A percentile compares a stretch with the other conserved stretches of the same genome.
Evolutionary conservation across 2,888 invertebrate genomes (phyloP).

Genomic region (Diploptera punctata): DNA sequence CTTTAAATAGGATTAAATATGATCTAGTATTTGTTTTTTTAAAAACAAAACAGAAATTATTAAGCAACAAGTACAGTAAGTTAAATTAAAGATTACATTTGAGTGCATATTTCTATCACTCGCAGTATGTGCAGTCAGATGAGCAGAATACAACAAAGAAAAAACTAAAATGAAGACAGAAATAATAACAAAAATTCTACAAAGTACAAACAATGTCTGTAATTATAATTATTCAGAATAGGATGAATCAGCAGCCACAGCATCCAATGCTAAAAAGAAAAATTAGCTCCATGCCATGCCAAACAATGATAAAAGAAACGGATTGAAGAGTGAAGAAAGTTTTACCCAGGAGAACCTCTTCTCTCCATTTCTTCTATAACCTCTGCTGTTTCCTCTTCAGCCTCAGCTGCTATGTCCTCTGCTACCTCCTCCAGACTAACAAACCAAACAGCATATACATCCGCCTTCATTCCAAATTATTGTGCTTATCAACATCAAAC

Average conservation of each 20-base stretch:
- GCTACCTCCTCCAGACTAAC: constrained; percentile 29
- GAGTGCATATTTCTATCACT: too few species aligned
- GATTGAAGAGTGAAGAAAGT: background rate
- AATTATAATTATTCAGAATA: too few species aligned
- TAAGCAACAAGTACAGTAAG: too few species aligned
- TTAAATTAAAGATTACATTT: too few species aligned
- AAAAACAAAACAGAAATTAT: too few species aligned
- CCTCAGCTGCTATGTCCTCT: constrained; percentile 20
- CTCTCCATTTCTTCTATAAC: constrained; percentile 14
- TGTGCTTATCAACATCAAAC: background rate
- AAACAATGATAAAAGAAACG: background rate
- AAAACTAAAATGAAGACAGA: too few species aligned
- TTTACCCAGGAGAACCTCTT: constrained; percentile 25
- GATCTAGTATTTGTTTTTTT: too few species aligned
- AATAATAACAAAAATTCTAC: too few species aligned
- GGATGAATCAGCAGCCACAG: background rate
- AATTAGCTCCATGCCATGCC: constrained; percentile 1
- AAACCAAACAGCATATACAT: background rate
- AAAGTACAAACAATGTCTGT: too few species aligned
- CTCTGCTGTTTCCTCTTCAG: background rate
- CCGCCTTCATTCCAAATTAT: background rate
- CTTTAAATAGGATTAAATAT: too few species aligned
- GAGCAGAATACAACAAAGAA: too few species aligned
- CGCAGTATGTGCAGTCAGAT: too few species aligned
- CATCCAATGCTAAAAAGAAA: background rate